Conservation (phyloP, 2,113 vertebrate species). For the Octodon degus region DNA sequence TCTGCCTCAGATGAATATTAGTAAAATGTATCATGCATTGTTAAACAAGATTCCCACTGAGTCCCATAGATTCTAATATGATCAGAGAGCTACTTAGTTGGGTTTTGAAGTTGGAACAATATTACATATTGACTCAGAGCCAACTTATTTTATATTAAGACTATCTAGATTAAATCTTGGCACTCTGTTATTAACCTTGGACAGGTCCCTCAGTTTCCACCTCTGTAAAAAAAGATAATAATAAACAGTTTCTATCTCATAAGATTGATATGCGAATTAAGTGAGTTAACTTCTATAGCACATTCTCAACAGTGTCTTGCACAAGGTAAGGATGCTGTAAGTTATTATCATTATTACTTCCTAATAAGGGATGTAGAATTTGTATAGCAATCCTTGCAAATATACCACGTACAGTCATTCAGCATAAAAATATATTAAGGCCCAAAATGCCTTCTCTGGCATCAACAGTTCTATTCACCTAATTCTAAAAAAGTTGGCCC, state of each 20-base stretch:
- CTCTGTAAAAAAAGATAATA: not conserved
- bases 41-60: not conserved
- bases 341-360: not conserved
- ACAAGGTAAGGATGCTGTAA: not conserved
- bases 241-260: not conserved
- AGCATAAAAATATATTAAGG: not conserved
- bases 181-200: not conserved
- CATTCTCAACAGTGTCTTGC: not conserved
- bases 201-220: not conserved
- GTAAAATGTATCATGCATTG: not conserved
- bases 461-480: not conserved
- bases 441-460: not conserved
- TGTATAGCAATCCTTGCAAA: not conserved
- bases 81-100: constrained; percentile 2
- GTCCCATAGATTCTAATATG: not conserved
- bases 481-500: not conserved
- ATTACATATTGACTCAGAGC: not conserved
- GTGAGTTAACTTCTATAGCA: not conserved
- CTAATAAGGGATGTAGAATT: constrained; percentile 18
- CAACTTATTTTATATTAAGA: not conserved
- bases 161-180: not conserved
- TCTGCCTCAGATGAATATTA: not conserved
- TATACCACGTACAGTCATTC: not conserved
- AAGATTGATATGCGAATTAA: not conserved
- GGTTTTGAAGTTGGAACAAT: constrained; percentile 10